Percentiles rank a stretch among this genome's conserved stretches.
Conservation (phyloP, 1,140 invertebrate genomes). For the Nixonia krombeini region DNA sequence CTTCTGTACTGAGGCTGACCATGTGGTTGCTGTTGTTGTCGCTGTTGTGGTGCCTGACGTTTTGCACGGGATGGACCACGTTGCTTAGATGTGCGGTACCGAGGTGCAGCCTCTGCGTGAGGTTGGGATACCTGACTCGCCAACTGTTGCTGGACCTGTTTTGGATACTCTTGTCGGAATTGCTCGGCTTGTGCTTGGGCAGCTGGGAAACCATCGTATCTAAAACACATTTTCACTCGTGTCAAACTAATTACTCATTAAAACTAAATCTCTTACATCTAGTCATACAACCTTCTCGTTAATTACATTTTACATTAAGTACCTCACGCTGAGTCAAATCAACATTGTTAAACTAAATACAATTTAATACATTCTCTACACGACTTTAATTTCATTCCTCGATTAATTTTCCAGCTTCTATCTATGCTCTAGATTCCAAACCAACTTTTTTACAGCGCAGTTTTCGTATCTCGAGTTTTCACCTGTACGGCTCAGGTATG, state of each 20-base stretch:
- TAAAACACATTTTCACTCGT: constrained; percentile 24
- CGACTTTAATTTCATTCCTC: no score
- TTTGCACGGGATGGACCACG: constrained; percentile 23
- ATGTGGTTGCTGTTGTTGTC: constrained; percentile 29
- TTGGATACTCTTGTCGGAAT: constrained; percentile 49
- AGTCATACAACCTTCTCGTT: no score
- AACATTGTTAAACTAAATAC: no score
- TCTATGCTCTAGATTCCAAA: no score
- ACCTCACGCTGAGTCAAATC: no score
- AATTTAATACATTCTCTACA: no score
- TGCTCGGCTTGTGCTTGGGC: constrained; percentile 47
- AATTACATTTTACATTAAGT: no score
- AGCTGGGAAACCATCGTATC: constrained; percentile 51
- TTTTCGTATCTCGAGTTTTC: no score
- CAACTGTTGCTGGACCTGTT: constrained; percentile 46
- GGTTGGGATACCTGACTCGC: constrained; percentile 21
- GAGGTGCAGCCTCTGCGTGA: constrained; percentile 29
- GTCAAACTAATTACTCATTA: no score
- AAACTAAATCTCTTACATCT: no score
- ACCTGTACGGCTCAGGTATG: constrained; percentile 67
- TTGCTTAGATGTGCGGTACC: constrained; percentile 38
- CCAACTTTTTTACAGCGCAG: no score
- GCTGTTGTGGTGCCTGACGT: constrained; percentile 30
- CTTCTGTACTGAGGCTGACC: constrained; percentile 48
- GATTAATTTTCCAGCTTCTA: no score